These are phyloP conservation scores for Rhipidura dahli DNA, from an alignment of 2,113 vertebrate genomes.

Conservation along the genomic window DNA sequence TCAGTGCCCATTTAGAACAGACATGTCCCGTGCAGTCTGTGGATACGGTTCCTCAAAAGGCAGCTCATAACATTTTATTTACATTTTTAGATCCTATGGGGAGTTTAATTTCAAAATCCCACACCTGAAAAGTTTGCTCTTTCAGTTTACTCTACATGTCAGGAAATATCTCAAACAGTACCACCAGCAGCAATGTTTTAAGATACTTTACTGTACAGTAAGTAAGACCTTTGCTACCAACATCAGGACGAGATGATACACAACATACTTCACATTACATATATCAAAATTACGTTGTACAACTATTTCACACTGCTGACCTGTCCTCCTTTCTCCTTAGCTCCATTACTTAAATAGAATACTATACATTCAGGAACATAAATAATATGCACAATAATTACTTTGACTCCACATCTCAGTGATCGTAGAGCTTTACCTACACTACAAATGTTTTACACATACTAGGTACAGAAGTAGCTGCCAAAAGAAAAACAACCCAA, in stretches of 20 bases:
- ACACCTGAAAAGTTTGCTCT: not conserved
- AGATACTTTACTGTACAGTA: not conserved
- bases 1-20: accelerated
- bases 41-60: not conserved
- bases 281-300: not conserved
- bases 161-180: not conserved
- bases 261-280: not conserved
- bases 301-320: not conserved
- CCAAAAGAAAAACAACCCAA: not conserved
- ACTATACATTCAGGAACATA: not conserved
- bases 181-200: not conserved
- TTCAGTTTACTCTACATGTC: not conserved
- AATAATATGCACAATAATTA: not conserved
- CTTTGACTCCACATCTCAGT: not conserved
- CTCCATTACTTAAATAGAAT: not conserved
- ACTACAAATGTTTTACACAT: not conserved
- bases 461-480: not conserved
- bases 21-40: not conserved
- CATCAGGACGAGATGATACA: not conserved
- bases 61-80: not conserved
- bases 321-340: not conserved
- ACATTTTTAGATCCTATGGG: not conserved
- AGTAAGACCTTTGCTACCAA: not conserved
- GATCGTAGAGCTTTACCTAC: not conserved
- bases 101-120: not conserved